Base-by-base conservation (phyloP, 2,113 vertebrate genomes). In the Eudyptes chrysolophus region DNA sequence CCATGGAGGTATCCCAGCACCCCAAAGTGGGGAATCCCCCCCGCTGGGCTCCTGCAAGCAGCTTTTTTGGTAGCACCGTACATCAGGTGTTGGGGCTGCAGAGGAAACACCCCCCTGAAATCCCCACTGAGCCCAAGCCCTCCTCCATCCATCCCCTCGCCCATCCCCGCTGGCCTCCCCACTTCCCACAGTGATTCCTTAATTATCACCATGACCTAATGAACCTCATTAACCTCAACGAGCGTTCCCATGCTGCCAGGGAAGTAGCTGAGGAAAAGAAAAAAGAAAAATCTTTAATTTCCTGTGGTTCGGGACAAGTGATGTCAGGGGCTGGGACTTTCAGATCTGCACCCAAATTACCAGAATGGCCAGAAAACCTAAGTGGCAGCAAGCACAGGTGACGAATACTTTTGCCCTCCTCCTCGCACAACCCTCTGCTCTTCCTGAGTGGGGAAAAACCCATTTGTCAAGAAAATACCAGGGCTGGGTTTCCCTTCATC, bases 341-440 rank as follows among this genome's bases (percentile, higher is more conserved):
- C 24, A 20, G 54, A 16, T 34, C 34, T 8, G 1, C 46, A 34
- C 55, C 26, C 40, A 10, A 6, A 18, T 20, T 26, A n/a, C 6
- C 0, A 0, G 5, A 5, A 19, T 5, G 11, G 20, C 20, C 27
- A 5, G 5, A 51, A n/a, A 64, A 38, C 10, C 38, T 11, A 2
- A 2, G 4, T 0, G 2, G 16, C 44, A 26, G 74, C 1, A 4
- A 42, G n/a, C 3, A 0, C 30, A 12, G 34, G 20, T 60, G 30
- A 48, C 1, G 0, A 38, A 21, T 1, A 1, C 15, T 19, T 34
- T 44, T 11, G 15, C 8, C 16, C 17, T 49, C 16, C 17, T 49
- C 17, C 60, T 21, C 29, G 11, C 40, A 29, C 15, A 32, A 30
- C 9, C 27, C n/a, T 30, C 57, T 2, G 1, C n/a, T 29, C 36